These are phyloP conservation scores for Operophtera brumata DNA, from an alignment of 2,888 invertebrate genomes.

Conservation along the genomic window DNA sequence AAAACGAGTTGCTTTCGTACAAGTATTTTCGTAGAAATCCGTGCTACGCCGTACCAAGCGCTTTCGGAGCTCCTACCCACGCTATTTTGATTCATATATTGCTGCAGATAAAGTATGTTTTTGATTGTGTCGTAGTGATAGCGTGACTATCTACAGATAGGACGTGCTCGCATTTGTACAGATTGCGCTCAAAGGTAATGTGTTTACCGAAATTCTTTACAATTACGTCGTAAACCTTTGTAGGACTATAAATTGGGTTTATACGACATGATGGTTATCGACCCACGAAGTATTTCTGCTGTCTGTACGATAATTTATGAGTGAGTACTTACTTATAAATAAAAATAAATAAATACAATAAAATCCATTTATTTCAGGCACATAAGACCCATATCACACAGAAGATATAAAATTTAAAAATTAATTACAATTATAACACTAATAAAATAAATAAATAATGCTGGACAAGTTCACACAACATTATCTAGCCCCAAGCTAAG, in stretches of 20 bases:
- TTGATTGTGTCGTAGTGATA: background rate
- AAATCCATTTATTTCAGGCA: too few relatives aligned
- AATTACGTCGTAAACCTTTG: constrained; percentile 26
- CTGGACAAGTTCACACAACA: too few relatives aligned
- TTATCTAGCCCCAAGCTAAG: too few relatives aligned
- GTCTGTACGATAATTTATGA: too few relatives aligned
- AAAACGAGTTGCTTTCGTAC: constrained; percentile 25
- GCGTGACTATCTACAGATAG: background rate
- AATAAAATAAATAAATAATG: too few relatives aligned
- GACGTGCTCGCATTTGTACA: constrained; percentile 27
- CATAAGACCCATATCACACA: too few relatives aligned
- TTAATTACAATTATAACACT: too few relatives aligned
- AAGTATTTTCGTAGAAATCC: constrained; percentile 23
- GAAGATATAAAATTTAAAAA: too few relatives aligned
- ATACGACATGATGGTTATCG: constrained; percentile 4
- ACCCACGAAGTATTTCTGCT: background rate
- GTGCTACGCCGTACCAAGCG: constrained; percentile 30
- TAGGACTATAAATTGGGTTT: constrained; percentile 12
- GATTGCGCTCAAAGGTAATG: constrained; percentile 29
- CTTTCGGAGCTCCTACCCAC: constrained; percentile 2
- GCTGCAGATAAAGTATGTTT: background rate
- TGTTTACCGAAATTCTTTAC: constrained; percentile 30
- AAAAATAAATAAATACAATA: too few relatives aligned
- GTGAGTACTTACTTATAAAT: too few relatives aligned
- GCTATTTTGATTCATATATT: background rate